Evolutionary conservation across 2,113 vertebrate species (phyloP).

Genomic region (Xiphophorus hellerii): DNA sequence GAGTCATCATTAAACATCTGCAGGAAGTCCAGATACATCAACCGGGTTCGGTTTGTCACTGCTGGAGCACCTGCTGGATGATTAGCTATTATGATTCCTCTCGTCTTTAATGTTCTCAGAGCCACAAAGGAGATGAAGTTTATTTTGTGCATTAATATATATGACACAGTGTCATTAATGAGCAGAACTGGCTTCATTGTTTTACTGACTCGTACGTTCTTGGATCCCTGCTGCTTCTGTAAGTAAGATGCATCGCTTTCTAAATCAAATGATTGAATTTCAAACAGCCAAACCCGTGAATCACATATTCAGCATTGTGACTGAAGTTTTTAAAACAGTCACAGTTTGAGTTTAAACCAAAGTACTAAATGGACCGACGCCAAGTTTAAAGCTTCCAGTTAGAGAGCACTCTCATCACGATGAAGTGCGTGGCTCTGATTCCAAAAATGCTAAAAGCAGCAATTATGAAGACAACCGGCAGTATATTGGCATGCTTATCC

Average conservation of each 20-base stretch:
- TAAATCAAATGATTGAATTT: background rate
- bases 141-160: constrained; percentile 11
- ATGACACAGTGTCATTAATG: background rate
- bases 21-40: constrained; percentile 16
- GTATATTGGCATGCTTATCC: constrained; percentile 23
- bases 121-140: constrained; percentile 15
- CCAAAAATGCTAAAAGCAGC: constrained; percentile 39
- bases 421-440: constrained; percentile 51
- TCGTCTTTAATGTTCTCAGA: constrained; percentile 1
- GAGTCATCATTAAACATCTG: constrained; percentile 18
- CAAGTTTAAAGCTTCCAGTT: constrained; percentile 46
- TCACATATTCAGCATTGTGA: background rate
- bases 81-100: constrained; percentile 5
- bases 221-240: background rate
- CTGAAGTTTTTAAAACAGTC: constrained; percentile 37
- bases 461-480: constrained; percentile 53
- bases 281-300: constrained; percentile 3
- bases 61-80: background rate
- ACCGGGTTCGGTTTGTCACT: constrained; percentile 13
- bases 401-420: constrained; percentile 46
- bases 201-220: background rate
- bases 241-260: background rate
- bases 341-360: constrained; percentile 48
- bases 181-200: constrained; percentile 4
- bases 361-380: constrained; percentile 47